These are phyloP conservation scores for Hipparchia semele DNA, from an alignment of 2,888 invertebrate genomes.

Conservation along the genomic window DNA sequence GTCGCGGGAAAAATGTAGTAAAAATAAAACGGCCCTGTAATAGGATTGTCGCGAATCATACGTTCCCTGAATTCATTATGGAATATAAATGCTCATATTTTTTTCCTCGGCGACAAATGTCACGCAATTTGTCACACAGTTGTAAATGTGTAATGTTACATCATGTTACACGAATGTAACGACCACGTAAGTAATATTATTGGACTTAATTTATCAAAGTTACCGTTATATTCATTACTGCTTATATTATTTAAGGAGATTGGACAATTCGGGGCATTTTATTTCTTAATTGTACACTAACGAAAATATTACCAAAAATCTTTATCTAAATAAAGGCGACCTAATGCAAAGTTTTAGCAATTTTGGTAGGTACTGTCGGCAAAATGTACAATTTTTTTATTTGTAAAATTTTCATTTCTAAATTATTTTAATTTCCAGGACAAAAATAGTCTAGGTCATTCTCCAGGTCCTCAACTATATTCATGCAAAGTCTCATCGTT, in stretches of 20 bases:
- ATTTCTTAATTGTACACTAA: no score
- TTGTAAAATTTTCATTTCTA: no score
- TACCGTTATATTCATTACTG: constrained; percentile 3
- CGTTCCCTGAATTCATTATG: constrained; percentile 15
- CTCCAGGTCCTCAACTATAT: no score
- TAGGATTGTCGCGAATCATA: constrained; percentile 16
- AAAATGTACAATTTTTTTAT: no score
- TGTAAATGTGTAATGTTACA: constrained; percentile 16
- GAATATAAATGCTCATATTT: constrained; percentile 18
- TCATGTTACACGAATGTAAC: not conserved
- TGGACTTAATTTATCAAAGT: constrained; percentile 8
- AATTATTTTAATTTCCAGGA: no score
- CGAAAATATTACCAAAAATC: no score
- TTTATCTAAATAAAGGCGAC: no score
- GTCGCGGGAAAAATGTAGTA: no score
- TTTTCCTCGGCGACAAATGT: constrained; percentile 20
- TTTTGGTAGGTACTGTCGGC: no score
- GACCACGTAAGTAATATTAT: constrained; percentile 13
- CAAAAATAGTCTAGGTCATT: no score
- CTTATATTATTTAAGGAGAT: not conserved
- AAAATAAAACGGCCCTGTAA: constrained; percentile 4
- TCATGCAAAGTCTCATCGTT: no score
- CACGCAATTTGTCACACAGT: constrained; percentile 13
- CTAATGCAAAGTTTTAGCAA: no score
- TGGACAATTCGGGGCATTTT: not conserved